Conservation (phyloP, 2,113 vertebrate genomes). For the Alces alces region DNA sequence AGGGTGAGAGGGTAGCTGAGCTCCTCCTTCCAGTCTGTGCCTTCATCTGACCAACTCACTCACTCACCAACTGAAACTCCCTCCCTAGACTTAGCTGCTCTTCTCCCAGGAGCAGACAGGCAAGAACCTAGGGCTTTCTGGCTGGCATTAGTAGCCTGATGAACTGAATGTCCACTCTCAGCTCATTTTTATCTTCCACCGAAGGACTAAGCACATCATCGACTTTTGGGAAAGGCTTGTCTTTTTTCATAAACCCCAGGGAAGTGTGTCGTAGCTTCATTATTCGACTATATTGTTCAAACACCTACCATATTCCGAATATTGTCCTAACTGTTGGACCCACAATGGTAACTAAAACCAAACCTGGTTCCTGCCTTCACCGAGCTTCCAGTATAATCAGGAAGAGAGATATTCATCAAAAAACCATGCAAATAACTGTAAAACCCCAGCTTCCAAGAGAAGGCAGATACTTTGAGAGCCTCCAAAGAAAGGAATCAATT, state of each 20-base stretch:
- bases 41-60: background rate
- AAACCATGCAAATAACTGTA: background rate
- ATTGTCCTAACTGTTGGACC: background rate
- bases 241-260: background rate
- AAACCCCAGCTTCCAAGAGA: background rate
- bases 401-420: background rate
- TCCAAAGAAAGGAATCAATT: background rate
- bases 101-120: background rate
- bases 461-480: background rate
- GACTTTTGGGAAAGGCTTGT: background rate
- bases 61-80: background rate
- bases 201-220: background rate
- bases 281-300: background rate
- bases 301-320: background rate
- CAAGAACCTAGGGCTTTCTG: background rate
- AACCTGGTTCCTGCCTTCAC: background rate
- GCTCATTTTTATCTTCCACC: background rate
- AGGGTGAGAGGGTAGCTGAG: background rate
- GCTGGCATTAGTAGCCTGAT: background rate
- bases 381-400: background rate
- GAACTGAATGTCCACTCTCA: background rate
- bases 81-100: background rate
- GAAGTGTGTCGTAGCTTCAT: background rate
- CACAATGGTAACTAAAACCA: background rate
- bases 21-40: background rate